phyloP scores from a whole-genome alignment of 2,113 vertebrate genomes.

The Muntiacus reevesi region DNA sequence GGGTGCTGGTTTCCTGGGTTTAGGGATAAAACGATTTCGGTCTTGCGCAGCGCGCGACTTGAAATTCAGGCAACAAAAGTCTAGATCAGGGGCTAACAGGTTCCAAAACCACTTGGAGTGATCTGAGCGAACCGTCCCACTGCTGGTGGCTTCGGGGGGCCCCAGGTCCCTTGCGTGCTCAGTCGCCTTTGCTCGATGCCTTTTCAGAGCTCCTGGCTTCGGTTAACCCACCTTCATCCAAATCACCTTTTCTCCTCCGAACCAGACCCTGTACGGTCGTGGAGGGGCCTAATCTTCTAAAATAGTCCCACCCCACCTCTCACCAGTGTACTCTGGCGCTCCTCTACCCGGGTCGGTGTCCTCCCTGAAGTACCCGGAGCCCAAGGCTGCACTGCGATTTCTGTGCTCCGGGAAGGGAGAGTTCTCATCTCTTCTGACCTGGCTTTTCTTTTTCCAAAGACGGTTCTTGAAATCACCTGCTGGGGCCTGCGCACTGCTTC shows the following conservation, averaged over 20 bases:
- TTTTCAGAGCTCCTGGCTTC: not conserved
- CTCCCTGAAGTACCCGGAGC: not conserved
- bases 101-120: not conserved
- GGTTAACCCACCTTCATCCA: not conserved
- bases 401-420: not conserved
- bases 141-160: not conserved
- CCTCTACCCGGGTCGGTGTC: rapidly evolving
- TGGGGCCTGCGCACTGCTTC: rapidly evolving
- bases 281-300: not conserved
- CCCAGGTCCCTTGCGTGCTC: rapidly evolving
- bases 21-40: not conserved
- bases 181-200: not conserved
- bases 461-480: not conserved
- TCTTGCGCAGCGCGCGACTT: not conserved
- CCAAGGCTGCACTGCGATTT: not conserved
- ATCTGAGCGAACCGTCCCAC: not conserved
- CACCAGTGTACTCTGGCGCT: not conserved
- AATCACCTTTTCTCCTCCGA: not conserved
- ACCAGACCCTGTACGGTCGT: rapidly evolving
- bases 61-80: not conserved
- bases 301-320: too few relatives aligned
- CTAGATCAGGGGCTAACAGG: not conserved
- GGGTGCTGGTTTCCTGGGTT: not conserved
- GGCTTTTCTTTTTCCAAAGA: not conserved
- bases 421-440: not conserved